phyloP scores from a whole-genome alignment of 2,797 vertebrate species.

The Pangasius djambal region DNA sequence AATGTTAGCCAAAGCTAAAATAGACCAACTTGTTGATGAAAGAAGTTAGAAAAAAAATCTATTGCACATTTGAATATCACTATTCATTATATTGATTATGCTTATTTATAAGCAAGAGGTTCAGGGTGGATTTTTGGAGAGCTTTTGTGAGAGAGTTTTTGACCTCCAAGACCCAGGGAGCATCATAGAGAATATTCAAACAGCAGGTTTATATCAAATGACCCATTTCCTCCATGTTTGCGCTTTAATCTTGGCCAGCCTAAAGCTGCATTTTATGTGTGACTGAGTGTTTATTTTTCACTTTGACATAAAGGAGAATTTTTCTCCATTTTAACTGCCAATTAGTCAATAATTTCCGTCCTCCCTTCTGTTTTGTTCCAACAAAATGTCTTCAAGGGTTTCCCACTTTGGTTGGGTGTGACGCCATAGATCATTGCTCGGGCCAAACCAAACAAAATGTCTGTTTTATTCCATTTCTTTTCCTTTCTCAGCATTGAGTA shows the following conservation, averaged over 20 bases:
- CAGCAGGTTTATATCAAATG: constrained; percentile 89
- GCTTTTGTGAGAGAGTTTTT: constrained; percentile 28
- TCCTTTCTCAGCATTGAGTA: constrained; percentile 57
- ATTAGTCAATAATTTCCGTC: constrained; percentile 68
- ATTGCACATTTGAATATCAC: background rate
- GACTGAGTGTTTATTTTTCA: constrained; percentile 69
- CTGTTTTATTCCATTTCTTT: constrained; percentile 27
- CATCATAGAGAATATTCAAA: constrained; percentile 86
- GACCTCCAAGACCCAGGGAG: constrained; percentile 65
- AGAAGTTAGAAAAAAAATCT: background rate
- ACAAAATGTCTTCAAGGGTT: constrained; percentile 82
- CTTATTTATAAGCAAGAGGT: background rate
- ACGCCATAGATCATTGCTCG: constrained; percentile 63
- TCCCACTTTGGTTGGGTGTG: constrained; percentile 45
- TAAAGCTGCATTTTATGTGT: constrained; percentile 77
- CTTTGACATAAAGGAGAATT: constrained; percentile 64
- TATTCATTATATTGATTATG: background rate
- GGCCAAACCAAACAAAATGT: constrained; percentile 63
- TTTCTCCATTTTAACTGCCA: constrained; percentile 69
- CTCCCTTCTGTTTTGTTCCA: constrained; percentile 80
- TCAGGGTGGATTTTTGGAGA: background rate
- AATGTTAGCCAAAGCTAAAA: background rate
- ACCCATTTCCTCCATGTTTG: constrained; percentile 81
- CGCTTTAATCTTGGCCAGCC: constrained; percentile 78
- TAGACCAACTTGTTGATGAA: background rate